Conservation (phyloP, 2,113 vertebrate species). For the Callipepla californica region DNA sequence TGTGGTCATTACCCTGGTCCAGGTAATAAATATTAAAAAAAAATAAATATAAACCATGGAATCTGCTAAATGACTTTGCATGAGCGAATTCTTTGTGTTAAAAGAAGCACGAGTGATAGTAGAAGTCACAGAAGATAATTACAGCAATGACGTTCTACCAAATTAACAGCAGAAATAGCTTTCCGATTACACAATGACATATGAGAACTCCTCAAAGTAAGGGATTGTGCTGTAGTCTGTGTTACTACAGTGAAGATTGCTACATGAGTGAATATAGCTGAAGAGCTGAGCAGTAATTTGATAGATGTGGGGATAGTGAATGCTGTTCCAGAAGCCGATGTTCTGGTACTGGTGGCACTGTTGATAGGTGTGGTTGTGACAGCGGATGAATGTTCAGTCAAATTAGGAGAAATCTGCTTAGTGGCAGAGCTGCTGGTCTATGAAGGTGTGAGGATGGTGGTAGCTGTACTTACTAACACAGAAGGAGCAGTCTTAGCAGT, state of each 20-base stretch:
- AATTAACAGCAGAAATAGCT: fast-evolving
- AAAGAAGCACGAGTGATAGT: fast-evolving
- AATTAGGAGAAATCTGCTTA: background rate
- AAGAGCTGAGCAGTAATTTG: too few relatives aligned
- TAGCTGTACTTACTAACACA: fast-evolving
- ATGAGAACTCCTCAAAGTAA: background rate
- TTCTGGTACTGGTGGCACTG: fast-evolving
- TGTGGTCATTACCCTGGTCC: fast-evolving
- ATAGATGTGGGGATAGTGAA: background rate
- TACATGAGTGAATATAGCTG: too few relatives aligned
- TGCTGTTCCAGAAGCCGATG: fast-evolving
- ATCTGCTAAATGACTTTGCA: background rate
- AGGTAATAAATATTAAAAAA: background rate
- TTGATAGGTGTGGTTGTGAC: background rate
- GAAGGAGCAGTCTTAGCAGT: fast-evolving
- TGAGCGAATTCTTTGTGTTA: fast-evolving
- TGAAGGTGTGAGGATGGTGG: too few relatives aligned
- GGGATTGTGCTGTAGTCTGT: too few relatives aligned
- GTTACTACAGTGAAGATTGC: too few relatives aligned
- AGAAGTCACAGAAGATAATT: fast-evolving
- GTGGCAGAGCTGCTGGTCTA: background rate
- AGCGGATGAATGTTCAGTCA: too few relatives aligned
- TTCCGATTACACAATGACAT: fast-evolving
- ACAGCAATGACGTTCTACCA: fast-evolving
- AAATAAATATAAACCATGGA: background rate